Conservation (phyloP, 2,113 vertebrate species). For the Hystrix brachyura region DNA sequence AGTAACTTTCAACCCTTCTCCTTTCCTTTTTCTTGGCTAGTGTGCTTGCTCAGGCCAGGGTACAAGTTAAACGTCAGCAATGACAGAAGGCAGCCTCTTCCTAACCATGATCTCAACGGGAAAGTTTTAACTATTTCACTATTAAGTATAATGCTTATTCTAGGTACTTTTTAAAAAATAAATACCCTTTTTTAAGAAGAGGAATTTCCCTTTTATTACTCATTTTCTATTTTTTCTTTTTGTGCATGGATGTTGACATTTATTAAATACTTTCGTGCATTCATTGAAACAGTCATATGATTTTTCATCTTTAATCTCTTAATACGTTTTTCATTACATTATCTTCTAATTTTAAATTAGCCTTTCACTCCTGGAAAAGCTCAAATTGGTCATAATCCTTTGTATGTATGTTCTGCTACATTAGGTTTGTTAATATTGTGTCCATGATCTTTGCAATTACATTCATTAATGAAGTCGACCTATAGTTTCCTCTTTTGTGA, state of each 20-base stretch:
- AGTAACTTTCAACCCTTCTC: neutral
- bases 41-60: too few species aligned
- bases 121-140: neutral
- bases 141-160: neutral
- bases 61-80: neutral
- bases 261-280: neutral
- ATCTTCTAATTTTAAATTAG: neutral
- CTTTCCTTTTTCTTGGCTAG: neutral
- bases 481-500: conserved; percentile 20
- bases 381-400: neutral
- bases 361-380: neutral
- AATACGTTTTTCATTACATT: neutral
- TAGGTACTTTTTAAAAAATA: neutral
- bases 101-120: neutral
- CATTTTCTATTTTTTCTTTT: neutral
- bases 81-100: neutral
- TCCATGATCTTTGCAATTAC: neutral
- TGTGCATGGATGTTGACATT: neutral
- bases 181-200: neutral
- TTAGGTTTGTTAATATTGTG: neutral
- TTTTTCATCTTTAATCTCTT: neutral
- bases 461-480: neutral
- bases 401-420: neutral
- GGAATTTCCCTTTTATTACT: conserved; percentile 1
- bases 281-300: neutral